phyloP scores from a whole-genome alignment of 2,113 vertebrate species.

The Sebastes schlegelii region DNA sequence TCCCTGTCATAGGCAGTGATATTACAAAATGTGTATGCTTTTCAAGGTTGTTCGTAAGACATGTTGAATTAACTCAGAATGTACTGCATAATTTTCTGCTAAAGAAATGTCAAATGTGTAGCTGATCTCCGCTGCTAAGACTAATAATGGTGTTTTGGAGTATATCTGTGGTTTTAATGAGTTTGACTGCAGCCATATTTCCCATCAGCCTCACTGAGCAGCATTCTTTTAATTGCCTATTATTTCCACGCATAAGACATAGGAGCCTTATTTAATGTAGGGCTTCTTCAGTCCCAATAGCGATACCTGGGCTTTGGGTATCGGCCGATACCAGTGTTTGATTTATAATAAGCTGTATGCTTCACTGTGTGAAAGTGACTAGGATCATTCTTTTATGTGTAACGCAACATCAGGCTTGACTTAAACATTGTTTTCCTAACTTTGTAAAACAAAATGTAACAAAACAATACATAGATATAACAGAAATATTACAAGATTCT shows the following conservation, averaged over 20 bases:
- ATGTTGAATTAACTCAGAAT: not conserved
- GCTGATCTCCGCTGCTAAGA: not conserved
- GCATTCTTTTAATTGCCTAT: constrained; percentile 62
- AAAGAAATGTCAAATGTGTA: not conserved
- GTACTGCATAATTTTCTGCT: not conserved
- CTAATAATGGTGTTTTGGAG: constrained; percentile 21
- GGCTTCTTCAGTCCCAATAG: too few relatives aligned
- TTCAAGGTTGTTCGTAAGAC: constrained; percentile 42
- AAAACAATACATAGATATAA: too few relatives aligned
- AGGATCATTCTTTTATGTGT: too few relatives aligned
- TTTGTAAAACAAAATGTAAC: too few relatives aligned
- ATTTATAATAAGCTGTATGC: too few relatives aligned
- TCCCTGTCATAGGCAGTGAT: constrained; percentile 34
- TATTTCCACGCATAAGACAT: constrained; percentile 43
- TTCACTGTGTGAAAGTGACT: too few relatives aligned
- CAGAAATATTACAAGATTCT: too few relatives aligned
- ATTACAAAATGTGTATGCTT: constrained; percentile 32
- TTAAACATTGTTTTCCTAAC: too few relatives aligned
- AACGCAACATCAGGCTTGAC: too few relatives aligned
- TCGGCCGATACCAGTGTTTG: too few relatives aligned
- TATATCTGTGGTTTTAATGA: constrained; percentile 64
- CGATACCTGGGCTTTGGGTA: too few relatives aligned
- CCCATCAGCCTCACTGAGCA: constrained; percentile 56
- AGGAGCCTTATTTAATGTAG: constrained; percentile 23
- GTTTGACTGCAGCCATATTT: constrained; percentile 54